phyloP scores from a whole-genome alignment of 1,140 invertebrate species.

The Agrypnia vestita region DNA sequence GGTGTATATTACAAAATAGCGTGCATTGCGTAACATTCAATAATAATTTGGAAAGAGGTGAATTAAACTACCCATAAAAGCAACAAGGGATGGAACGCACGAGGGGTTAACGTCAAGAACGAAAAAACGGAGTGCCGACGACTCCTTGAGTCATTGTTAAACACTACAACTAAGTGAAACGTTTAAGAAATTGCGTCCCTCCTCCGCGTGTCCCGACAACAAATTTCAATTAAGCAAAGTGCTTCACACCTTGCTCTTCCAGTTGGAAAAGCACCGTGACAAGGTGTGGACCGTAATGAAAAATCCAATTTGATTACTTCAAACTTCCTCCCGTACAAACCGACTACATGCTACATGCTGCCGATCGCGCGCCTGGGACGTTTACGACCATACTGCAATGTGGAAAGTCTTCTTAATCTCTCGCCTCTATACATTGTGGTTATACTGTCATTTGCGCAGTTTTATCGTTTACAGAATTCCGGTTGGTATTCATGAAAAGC shows the following conservation, averaged over 20 bases:
- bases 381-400: no score
- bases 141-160: constrained; percentile 2
- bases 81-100: neutral
- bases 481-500: no score
- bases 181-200: constrained; percentile 56
- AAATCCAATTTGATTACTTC: constrained; percentile 53
- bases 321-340: neutral
- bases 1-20: neutral
- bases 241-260: constrained; percentile 53
- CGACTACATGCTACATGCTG: no score
- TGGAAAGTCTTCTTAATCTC: no score
- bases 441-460: no score
- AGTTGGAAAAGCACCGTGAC: constrained; percentile 16
- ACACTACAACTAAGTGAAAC: constrained; percentile 39
- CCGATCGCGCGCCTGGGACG: no score
- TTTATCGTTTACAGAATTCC: no score
- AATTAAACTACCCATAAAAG: neutral
- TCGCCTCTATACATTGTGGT: no score
- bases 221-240: constrained; percentile 57
- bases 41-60: neutral
- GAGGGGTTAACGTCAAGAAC: neutral
- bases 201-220: constrained; percentile 46
- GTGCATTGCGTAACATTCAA: neutral
- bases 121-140: constrained; percentile 5
- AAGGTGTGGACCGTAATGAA: constrained; percentile 52